Conservation (phyloP, 2,797 vertebrate genomes). For the Pseudochromis fuscus region DNA sequence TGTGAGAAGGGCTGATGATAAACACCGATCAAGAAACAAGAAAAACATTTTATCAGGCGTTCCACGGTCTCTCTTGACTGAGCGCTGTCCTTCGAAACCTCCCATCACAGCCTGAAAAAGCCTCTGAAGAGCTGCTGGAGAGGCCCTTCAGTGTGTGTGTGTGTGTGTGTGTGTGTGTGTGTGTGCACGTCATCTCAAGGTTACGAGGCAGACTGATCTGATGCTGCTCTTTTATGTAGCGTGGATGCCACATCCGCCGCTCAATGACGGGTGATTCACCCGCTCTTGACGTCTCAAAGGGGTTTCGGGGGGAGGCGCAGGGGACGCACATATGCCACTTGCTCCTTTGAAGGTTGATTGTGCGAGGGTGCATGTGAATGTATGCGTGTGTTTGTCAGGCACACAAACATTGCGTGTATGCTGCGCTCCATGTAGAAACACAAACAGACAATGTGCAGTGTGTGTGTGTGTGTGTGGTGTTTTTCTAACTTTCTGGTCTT, state of each 20-base stretch:
- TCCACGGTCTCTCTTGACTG: slow-evolving; percentile 31
- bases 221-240: slow-evolving; percentile 45
- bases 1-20: slow-evolving; percentile 48
- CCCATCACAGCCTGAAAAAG: slow-evolving; percentile 34
- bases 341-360: slow-evolving; percentile 51
- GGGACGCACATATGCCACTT: slow-evolving; percentile 2
- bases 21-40: slow-evolving; percentile 62
- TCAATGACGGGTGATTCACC: slow-evolving; percentile 38
- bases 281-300: slow-evolving; percentile 32
- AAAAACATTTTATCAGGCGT: slow-evolving; percentile 54
- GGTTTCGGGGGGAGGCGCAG: background rate
- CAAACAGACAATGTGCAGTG: slow-evolving; percentile 27
- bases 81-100: slow-evolving; percentile 52
- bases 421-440: slow-evolving; percentile 33
- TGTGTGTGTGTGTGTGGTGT: slow-evolving; percentile 22
- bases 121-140: slow-evolving; percentile 33
- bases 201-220: slow-evolving; percentile 29
- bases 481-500: slow-evolving; percentile 36
- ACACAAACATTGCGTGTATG: slow-evolving; percentile 38
- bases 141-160: slow-evolving; percentile 32
- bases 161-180: no score
- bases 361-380: slow-evolving; percentile 18
- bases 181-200: slow-evolving; percentile 50
- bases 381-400: slow-evolving; percentile 34
- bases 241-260: slow-evolving; percentile 29